Evolutionary conservation across 1,140 invertebrate genomes (phyloP), one percentile per base, ranked within the genome.

Genomic region (Drosophila ohnishii): DNA sequence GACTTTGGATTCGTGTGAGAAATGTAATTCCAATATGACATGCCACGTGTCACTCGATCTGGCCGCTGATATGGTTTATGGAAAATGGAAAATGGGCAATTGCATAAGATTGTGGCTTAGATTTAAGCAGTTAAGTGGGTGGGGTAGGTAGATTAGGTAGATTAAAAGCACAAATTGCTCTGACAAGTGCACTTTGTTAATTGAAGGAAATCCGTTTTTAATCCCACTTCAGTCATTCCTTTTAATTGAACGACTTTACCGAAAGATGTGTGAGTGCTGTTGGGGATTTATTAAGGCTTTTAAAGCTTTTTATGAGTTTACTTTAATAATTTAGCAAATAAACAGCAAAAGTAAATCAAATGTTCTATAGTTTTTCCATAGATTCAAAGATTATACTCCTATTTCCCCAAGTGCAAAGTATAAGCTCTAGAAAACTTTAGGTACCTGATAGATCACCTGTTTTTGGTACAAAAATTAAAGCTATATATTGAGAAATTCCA

Each of bases 21-120:
- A 70, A 72, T 71, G 65, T 72, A 72, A 72, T 72, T 72, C 37
- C 69, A 71, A 72, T 72, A 71, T 72, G 69, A 72, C 69, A 72
- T 72, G 69, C 66, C 69, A 72, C 66, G 69, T 72, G 69, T 72
- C 66, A 71, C 53, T 37, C 55, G 69, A 72, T 72, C 65, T 40
- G 53, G n/a, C 28, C 30, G 65, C 53, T 30, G 66, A 72, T 71
- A 71, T 13, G 42, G 51, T 16, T 47, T 35, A 50, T 50, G 62
- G 25, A 44, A 62, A 16, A 64, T 69, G 53, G 67, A 39, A 57
- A 69, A 55, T 50, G 40, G 63, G 62, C 34, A 70, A 66, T 70
- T 58, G 67, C 61, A 69, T 69, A 69, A 69, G 61, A 19, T 44
- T 19, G 19, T 56, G 28, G 14, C 55, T 60, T 22, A 22, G 28